Evolutionary conservation across 2,113 vertebrate genomes (phyloP).

Genomic region (Ardeotis arabs): DNA sequence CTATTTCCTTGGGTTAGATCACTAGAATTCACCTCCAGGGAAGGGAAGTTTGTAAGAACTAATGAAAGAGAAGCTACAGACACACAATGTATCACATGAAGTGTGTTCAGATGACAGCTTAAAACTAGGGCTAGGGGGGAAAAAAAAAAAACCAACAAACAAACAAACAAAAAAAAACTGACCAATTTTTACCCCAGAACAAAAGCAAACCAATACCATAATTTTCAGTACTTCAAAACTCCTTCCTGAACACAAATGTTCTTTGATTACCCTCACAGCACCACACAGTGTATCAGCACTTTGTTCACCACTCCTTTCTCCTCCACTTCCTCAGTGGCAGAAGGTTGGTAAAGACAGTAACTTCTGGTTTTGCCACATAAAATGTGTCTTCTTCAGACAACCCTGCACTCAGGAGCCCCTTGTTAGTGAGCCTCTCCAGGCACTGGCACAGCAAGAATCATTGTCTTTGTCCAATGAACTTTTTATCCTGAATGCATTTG

Average conservation of each 20-base stretch:
- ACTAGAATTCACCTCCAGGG: background rate
- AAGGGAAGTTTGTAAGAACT: background rate
- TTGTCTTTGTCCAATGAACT: conserved; percentile 39
- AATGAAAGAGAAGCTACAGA: background rate
- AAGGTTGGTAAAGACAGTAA: background rate
- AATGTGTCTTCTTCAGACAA: background rate
- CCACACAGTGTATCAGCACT: background rate
- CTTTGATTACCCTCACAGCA: background rate
- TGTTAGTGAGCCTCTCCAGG: background rate
- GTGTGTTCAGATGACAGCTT: background rate
- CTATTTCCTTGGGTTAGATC: background rate
- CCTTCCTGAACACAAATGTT: background rate
- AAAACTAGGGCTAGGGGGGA: background rate
- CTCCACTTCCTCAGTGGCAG: background rate
- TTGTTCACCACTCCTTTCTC: background rate
- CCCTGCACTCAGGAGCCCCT: background rate
- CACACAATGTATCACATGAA: background rate
- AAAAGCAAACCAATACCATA: background rate
- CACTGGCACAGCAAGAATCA: conserved; percentile 19
- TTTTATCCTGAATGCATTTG: conserved; percentile 15
- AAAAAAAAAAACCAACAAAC: background rate
- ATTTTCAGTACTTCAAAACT: background rate
- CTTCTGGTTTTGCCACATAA: background rate
- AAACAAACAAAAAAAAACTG: background rate
- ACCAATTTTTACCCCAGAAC: background rate